Base-by-base conservation (phyloP, 2,113 vertebrate species). In the Micronisus gabar region DNA sequence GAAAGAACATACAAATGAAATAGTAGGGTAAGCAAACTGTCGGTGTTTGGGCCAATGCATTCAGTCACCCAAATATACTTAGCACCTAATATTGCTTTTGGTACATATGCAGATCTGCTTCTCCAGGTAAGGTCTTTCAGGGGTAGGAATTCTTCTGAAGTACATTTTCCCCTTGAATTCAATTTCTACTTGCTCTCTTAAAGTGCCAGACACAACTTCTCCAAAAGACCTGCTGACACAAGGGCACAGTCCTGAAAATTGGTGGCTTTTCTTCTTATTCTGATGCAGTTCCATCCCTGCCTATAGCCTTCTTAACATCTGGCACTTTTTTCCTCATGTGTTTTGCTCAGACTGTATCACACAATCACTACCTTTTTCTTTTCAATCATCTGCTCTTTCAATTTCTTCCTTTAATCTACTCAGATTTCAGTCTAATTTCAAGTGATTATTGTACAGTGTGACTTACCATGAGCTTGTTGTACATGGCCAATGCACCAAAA, bases 1-100 rank as follows among this genome's bases (percentile, higher is more conserved):
- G 36, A 26, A 82, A 62, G 32, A 87, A 55, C 15, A 18, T 4
- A n/a, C 10, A 55, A 47, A 41, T 29, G 13, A 61, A 73, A 29
- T 34, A 34, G 2, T 2, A 47, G 78, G 15, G 8, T 30, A 15
- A n/a, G 12, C 0, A 0, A 34, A 15, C 34, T 22, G 12, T 2
- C 8, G 2, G 8, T 25, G 30, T n/a, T 79, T 50, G 34, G 23
- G 38, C 19, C 41, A 16, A 21, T 25, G 36, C 20, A 8, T 67
- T 84, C 53, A 50, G 11, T n/a, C 40, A 84, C 7, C 4, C 6
- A 82, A 41, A 59, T 50, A 12, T 6, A 41, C 13, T 56, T 55
- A 66, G 10, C 17, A 40, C 13, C 3, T 55, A 17, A 45, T 50
- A 40, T 2, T 72, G 13, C 36, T 23, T 85, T 85, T 25, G 21